A percentile compares a stretch with the other conserved stretches of the same genome.
Evolutionary conservation across 2,113 vertebrate genomes (phyloP).

Genomic region (Nothoprocta perdicaria): DNA sequence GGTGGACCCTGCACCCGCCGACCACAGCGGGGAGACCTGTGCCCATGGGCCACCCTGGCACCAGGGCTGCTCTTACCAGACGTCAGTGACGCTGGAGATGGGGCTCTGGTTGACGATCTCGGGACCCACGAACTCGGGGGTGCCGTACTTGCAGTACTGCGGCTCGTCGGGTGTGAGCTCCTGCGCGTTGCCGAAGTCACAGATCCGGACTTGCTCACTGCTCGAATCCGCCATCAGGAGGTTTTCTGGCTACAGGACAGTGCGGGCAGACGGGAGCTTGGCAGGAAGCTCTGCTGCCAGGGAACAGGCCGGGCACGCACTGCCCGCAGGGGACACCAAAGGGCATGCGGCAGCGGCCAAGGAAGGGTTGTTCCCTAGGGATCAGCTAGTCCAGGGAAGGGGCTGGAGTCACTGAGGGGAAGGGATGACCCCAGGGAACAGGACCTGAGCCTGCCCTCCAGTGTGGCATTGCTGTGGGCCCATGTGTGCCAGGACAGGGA

Average conservation of each 20-base stretch:
- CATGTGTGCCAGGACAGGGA: not conserved
- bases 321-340: not conserved
- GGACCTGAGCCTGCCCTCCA: rapidly evolving
- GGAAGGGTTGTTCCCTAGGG: not conserved
- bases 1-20: too few species aligned
- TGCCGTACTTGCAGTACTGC: slow-evolving; percentile 95
- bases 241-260: slow-evolving; percentile 89
- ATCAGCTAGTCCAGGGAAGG: not conserved
- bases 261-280: not conserved
- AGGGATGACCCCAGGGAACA: not conserved
- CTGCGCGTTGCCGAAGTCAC: slow-evolving; percentile 93
- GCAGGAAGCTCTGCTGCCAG: not conserved
- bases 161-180: slow-evolving; percentile 83
- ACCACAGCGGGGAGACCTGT: not conserved
- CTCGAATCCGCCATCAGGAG: slow-evolving; percentile 88
- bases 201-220: slow-evolving; percentile 91
- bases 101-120: slow-evolving; percentile 97
- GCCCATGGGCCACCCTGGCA: not conserved
- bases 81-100: slow-evolving; percentile 90
- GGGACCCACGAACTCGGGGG: slow-evolving; percentile 93
- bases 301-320: not conserved
- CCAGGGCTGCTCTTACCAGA: slow-evolving; percentile 83
- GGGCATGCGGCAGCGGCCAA: not conserved
- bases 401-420: not conserved
- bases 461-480: not conserved